A percentile compares a stretch with the other conserved stretches of the same genome.
These are phyloP conservation scores for Lordiphosa fenestrarum DNA, from an alignment of 2,888 invertebrate species.

Conservation along the genomic window DNA sequence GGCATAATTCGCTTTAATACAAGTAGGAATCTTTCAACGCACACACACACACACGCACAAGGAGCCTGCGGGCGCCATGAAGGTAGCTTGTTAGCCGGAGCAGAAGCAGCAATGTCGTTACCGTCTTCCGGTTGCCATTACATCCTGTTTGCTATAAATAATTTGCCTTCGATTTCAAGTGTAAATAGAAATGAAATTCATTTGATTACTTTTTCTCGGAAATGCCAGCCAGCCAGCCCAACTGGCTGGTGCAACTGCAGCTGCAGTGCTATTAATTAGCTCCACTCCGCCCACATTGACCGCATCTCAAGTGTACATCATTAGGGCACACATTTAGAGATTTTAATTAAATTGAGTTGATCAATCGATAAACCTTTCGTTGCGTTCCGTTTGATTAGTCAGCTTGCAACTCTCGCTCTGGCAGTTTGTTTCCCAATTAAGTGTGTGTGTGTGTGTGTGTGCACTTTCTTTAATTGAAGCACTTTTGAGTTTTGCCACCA, in stretches of 20 bases:
- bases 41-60: constrained; percentile 19
- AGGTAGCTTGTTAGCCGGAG: constrained; percentile 33
- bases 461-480: constrained; percentile 39
- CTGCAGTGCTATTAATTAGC: constrained; percentile 38
- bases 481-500: constrained; percentile 12
- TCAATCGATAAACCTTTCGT: constrained; percentile 33
- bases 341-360: constrained; percentile 64
- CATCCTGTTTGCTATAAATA: constrained; percentile 62
- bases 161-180: constrained; percentile 51
- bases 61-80: neutral
- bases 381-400: constrained; percentile 17
- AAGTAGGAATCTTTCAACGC: constrained; percentile 30
- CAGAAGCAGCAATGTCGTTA: constrained; percentile 42
- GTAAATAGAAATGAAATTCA: constrained; percentile 53
- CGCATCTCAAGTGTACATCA: constrained; percentile 54
- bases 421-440: constrained; percentile 38
- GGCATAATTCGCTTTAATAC: constrained; percentile 62
- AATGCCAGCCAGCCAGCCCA: neutral
- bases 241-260: constrained; percentile 12
- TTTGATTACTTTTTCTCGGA: constrained; percentile 49
- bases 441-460: constrained; percentile 17
- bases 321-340: constrained; percentile 55
- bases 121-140: constrained; percentile 63
- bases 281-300: constrained; percentile 20
- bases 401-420: constrained; percentile 20